Evolutionary conservation across 2,113 vertebrate species (phyloP), one percentile per base, ranked within the genome.

Genomic region (Phalacrocorax pelagicus): DNA sequence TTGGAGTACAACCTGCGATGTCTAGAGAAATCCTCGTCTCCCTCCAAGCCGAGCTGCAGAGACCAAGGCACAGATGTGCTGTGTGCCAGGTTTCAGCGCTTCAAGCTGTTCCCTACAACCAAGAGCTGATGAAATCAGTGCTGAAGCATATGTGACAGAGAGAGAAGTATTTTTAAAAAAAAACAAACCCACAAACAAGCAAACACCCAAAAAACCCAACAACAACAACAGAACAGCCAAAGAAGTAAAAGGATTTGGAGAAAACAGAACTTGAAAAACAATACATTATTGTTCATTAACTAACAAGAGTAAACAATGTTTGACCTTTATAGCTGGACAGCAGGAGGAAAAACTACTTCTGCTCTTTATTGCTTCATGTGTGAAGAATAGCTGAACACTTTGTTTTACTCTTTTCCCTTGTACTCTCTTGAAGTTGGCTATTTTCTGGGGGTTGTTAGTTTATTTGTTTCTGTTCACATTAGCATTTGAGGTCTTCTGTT

Each of bases 341-440:
- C 6, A 40, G 83, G 74, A 19, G 11, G 9, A 32, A 81, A 69
- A 81, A 38, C 2, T 46, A 19, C 3, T 73, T 11, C 5, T 63
- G 12, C 2, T 86, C 3, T 69, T n/a, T 40, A 32, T 34, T 67
- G 15, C 6, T 71, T 61, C 13, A 7, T 17, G 6, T 46, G 30
- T 12, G 15, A 86, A 34, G 6, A 63, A 23, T 2, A 74, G 10
- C 2, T 20, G 13, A 92, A 59, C 12, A 24, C 4, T 81, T 63
- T n/a, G 10, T 9, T 86, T 47, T 21, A 44, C 63, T 52, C 6
- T 55, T 66, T 78, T 63, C 13, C 4, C 10, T 81, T 0, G 0
- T 12, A 34, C 21, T 52, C 5, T 81, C 88, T 93, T 36, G 30
- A 81, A 74, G 15, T 5, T 46, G 5, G 1, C 1, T 75, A 0